A percentile compares a stretch with the other conserved stretches of the same genome.
These are phyloP conservation scores for Aporophyla nigra DNA, from an alignment of 2,888 invertebrate genomes.

Conservation along the genomic window DNA sequence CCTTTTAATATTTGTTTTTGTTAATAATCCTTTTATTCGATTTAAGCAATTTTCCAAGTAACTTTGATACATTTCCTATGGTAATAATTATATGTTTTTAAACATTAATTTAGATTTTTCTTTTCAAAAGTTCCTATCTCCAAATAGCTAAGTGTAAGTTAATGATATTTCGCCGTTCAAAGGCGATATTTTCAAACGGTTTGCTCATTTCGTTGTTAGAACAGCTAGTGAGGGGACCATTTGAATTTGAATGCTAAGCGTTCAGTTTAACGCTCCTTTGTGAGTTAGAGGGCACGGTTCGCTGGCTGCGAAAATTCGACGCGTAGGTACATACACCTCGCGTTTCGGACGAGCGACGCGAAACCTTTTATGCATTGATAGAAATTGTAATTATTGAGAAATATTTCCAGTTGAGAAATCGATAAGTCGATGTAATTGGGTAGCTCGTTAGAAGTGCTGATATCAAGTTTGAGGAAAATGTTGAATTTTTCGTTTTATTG, in stretches of 20 bases:
- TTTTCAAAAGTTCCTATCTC: background rate
- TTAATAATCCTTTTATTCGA: too few species aligned
- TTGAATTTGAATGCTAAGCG: conserved; percentile 80
- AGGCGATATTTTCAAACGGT: conserved; percentile 39
- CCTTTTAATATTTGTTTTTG: too few species aligned
- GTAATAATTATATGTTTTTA: too few species aligned
- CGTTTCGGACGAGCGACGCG: conserved; percentile 68
- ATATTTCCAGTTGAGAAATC: conserved; percentile 32
- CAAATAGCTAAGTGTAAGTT: background rate
- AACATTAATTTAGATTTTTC: background rate
- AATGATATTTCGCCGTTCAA: background rate
- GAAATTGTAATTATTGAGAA: conserved; percentile 45
- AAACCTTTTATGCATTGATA: conserved; percentile 62
- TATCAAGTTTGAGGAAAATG: conserved; percentile 36
- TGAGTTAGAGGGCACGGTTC: conserved; percentile 85
- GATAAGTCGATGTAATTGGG: conserved; percentile 41
- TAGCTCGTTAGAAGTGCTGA: conserved; percentile 25
- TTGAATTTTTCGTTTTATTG: conserved; percentile 1
- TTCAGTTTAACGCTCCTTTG: conserved; percentile 83
- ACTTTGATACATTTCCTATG: too few species aligned
- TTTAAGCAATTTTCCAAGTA: too few species aligned
- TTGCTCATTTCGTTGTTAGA: conserved; percentile 71
- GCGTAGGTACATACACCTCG: conserved; percentile 71
- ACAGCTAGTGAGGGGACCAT: conserved; percentile 73
- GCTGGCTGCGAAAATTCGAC: conserved; percentile 87